Evolutionary conservation across 2,113 vertebrate genomes (phyloP).

Genomic region (Megaceryle maxima): DNA sequence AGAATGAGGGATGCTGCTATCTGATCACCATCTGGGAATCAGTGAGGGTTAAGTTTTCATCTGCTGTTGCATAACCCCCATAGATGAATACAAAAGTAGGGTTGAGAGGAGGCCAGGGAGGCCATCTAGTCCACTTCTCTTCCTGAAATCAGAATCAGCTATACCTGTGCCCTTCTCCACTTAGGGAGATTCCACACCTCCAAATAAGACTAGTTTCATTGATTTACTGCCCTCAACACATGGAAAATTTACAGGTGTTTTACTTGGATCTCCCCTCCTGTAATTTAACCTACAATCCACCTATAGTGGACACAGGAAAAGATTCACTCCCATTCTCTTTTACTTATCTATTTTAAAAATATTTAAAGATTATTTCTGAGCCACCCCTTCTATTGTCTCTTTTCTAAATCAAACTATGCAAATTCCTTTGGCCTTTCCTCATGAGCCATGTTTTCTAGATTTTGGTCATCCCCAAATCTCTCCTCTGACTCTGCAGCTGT

Average conservation of each 20-base stretch:
- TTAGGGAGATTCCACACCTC: not conserved
- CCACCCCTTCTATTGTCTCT: not conserved
- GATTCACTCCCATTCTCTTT: not conserved
- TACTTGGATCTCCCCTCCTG: not conserved
- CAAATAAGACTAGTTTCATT: not conserved
- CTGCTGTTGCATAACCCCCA: not conserved
- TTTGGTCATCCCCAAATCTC: not conserved
- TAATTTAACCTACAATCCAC: not conserved
- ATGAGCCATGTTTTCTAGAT: not conserved
- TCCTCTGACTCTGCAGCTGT: not conserved
- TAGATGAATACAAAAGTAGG: not conserved
- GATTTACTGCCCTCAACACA: not conserved
- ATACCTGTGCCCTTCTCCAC: fast-evolving
- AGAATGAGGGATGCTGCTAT: not conserved
- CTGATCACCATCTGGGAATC: not conserved
- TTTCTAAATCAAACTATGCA: not conserved
- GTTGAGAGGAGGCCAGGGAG: not conserved
- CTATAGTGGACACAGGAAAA: not conserved
- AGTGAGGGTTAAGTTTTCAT: not conserved
- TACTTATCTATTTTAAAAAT: not conserved
- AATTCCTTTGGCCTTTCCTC: not conserved
- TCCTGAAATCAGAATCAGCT: not conserved
- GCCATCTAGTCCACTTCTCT: not conserved
- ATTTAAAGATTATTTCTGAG: not conserved
- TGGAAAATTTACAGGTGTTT: not conserved